Evolutionary conservation across 2,888 invertebrate genomes (phyloP), one percentile per base, ranked within the genome.

Genomic region (Drosophila siamana): DNA sequence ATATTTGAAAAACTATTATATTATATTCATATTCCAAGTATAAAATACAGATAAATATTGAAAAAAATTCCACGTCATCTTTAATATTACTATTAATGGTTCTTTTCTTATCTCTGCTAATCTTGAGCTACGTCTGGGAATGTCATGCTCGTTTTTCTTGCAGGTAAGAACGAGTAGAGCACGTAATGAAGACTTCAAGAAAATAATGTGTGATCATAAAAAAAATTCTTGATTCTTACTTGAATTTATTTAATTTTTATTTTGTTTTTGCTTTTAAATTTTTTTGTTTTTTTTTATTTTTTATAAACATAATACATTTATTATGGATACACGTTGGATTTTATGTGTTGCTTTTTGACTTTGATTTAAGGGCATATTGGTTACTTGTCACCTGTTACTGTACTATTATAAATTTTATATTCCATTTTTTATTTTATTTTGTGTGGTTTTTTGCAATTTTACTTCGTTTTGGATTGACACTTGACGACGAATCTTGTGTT

Each of bases 231-330:
- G 22, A 41, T 74, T 70, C 60, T 69, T 83, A 88, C 74, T 77
- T 88, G 79, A 87, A 86, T 85, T 89, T 82, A 82, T 86, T 89
- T 82, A 85, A 76, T 84, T 88, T 89, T 84, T 80, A 84, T 87
- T 88, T 83, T 80, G 80, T 83, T 74, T 86, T 81, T 74, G 65
- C 68, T 74, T 84, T 86, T 88, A 81, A 69, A 74, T 81, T 69
- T 79, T 85, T 85, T 72, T 68, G 62, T n/a, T 19, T 33, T 77
- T 72, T 80, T 74, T 61, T 68, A 46, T 71, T 76, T 70, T 73
- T 81, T 90, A 75, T 88, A 87, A 89, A 89, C 89, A 87, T 89
- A 90, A 89, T 89, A 90, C 89, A 89, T 89, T 89, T 80, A 87
- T 89, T 89, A 88, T 78, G 74, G 74, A 63, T 77, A 78, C 78